Evolutionary conservation across 2,888 invertebrate genomes (phyloP).

Genomic region (Pandemis cinnamomeana): DNA sequence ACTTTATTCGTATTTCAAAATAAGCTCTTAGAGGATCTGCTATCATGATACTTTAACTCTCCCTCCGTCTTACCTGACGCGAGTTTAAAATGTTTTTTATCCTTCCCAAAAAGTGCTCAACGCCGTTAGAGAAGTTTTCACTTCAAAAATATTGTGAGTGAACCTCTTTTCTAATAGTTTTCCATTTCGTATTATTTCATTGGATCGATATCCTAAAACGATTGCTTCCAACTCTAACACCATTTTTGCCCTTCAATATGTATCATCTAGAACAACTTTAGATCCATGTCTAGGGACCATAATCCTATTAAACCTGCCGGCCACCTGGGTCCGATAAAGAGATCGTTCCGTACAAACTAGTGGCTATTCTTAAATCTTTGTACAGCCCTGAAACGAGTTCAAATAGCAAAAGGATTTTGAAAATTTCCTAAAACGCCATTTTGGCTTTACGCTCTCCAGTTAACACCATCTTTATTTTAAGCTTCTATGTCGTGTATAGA

Average conservation of each 20-base stretch:
- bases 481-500: neutral
- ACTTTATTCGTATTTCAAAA: no score
- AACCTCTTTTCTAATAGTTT: no score
- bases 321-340: constrained; percentile 56
- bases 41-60: no score
- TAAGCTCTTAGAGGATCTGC: no score
- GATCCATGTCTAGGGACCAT: constrained; percentile 45
- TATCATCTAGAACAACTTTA: constrained; percentile 38
- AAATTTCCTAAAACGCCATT: constrained; percentile 19
- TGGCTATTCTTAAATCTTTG: constrained; percentile 34
- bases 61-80: no score
- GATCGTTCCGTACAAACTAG: constrained; percentile 44
- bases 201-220: no score
- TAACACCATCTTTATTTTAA: constrained; percentile 2
- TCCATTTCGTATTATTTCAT: no score
- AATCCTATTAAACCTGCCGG: constrained; percentile 53
- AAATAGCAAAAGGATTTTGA: constrained; percentile 21
- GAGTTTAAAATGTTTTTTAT: no score
- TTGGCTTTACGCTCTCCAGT: neutral
- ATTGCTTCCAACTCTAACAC: no score
- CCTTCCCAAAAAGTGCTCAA: no score
- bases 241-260: neutral
- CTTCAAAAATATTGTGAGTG: no score
- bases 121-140: no score
- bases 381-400: constrained; percentile 11